Percentiles rank a stretch among this genome's conserved stretches.
Conservation (phyloP, 2,113 vertebrate species). For the Toxostoma redivivum region DNA sequence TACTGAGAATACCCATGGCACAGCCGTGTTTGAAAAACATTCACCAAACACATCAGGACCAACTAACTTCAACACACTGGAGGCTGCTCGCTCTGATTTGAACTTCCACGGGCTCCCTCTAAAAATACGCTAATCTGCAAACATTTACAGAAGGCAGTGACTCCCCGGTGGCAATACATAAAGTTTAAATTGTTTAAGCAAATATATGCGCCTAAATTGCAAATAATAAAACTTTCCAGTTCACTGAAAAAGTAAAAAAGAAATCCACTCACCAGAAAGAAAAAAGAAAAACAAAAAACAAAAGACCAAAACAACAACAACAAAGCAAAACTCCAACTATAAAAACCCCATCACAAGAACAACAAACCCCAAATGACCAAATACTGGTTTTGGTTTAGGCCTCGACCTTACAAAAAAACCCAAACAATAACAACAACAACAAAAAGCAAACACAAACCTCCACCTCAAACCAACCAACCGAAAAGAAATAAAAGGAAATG, state of each 20-base stretch:
- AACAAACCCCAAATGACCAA: not conserved
- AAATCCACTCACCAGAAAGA: not conserved
- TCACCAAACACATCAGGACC: slow-evolving; percentile 53
- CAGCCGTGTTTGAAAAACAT: slow-evolving; percentile 27
- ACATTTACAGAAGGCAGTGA: slow-evolving; percentile 78
- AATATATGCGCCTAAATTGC: slow-evolving; percentile 49
- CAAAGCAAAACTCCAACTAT: not conserved
- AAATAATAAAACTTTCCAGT: slow-evolving; percentile 12
- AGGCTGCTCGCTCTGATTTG: slow-evolving; percentile 37
- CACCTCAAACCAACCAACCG: not conserved
- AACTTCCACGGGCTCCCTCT: slow-evolving; percentile 72
- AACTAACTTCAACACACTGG: slow-evolving; percentile 16
- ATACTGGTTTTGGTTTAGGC: not conserved
- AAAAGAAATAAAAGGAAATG: not conserved
- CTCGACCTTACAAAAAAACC: not conserved
- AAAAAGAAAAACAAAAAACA: accelerated
- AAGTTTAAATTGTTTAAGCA: slow-evolving; percentile 67
- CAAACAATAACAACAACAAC: not conserved
- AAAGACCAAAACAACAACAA: not conserved
- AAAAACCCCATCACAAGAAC: not conserved
- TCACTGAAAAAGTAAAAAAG: slow-evolving; percentile 3
- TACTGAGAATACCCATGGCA: not conserved
- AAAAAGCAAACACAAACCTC: not conserved
- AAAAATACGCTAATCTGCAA: slow-evolving; percentile 80
- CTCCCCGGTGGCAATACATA: slow-evolving; percentile 62